Conservation (phyloP, 2,888 invertebrate genomes). For the Halictus quadricinctus region DNA sequence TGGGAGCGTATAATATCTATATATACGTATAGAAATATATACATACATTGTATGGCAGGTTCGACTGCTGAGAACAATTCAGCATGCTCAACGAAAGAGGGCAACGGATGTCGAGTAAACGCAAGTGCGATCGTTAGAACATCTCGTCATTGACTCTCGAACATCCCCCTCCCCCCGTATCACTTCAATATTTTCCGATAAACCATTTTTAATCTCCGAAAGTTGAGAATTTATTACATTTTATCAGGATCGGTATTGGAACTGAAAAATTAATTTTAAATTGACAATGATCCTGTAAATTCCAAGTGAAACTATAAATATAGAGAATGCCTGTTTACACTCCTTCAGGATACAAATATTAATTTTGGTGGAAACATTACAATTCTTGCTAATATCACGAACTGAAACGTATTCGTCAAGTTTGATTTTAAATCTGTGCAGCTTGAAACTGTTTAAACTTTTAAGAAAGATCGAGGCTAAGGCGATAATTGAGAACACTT, state of each 20-base stretch:
- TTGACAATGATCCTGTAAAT: too few relatives aligned
- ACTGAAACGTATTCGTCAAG: background rate
- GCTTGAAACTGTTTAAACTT: background rate
- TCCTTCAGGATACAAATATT: background rate
- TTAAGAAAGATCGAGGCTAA: background rate
- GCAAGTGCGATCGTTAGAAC: constrained; percentile 27
- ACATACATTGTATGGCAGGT: constrained; percentile 60
- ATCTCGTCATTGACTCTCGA: constrained; percentile 20
- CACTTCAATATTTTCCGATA: background rate
- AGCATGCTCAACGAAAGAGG: constrained; percentile 41
- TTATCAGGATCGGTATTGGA: background rate
- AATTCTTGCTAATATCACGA: background rate
- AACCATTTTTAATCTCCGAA: background rate
- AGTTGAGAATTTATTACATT: background rate
- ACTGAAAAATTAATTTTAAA: background rate
- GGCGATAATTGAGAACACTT: background rate
- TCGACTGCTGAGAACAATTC: constrained; percentile 57
- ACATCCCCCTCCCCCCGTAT: background rate
- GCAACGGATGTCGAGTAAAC: constrained; percentile 33
- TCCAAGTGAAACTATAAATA: too few relatives aligned
- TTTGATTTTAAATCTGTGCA: background rate
- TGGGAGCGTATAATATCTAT: constrained; percentile 35
- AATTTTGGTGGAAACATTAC: background rate
- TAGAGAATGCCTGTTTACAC: too few relatives aligned
- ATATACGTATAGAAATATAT: constrained; percentile 42